phyloP scores from a whole-genome alignment of 2,113 vertebrate genomes.

The Corydoras maculifer region DNA sequence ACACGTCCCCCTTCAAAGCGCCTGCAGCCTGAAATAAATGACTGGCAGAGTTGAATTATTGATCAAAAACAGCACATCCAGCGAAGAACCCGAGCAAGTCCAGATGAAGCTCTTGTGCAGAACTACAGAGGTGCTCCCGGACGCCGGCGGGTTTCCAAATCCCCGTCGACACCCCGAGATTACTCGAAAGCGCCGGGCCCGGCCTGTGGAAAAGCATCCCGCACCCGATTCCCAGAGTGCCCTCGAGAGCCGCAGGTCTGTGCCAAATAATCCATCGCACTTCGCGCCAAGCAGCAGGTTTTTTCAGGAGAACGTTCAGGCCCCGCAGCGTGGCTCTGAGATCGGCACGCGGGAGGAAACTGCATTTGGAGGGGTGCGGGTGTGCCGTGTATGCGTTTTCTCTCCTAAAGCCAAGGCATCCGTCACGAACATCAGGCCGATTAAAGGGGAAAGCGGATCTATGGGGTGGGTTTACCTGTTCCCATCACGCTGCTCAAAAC shows the following conservation, averaged over 20 bases:
- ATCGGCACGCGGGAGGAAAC: too few species aligned
- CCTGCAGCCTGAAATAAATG: neutral
- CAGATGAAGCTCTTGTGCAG: neutral
- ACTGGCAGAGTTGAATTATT: constrained; percentile 20
- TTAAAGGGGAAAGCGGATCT: too few species aligned
- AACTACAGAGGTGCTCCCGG: neutral
- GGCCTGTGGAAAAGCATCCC: constrained; percentile 5
- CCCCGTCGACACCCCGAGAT: neutral
- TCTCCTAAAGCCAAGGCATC: too few species aligned
- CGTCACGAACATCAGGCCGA: too few species aligned
- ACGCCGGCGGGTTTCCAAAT: constrained; percentile 1
- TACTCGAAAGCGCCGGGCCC: constrained; percentile 1
- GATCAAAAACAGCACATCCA: constrained; percentile 26
- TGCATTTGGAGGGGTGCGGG: too few species aligned
- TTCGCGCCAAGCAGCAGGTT: neutral
- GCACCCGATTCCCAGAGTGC: constrained; percentile 1
- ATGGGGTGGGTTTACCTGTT: too few species aligned
- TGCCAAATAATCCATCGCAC: constrained; percentile 3
- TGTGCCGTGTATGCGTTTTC: too few species aligned
- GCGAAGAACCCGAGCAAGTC: constrained; percentile 7
- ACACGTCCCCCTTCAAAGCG: neutral
- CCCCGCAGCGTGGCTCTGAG: neutral
- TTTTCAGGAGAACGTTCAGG: neutral
- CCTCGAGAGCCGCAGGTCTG: neutral
- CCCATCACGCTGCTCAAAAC: too few species aligned